These are phyloP conservation scores for Ctenomys sociabilis DNA, from an alignment of 2,113 vertebrate species.

Conservation along the genomic window DNA sequence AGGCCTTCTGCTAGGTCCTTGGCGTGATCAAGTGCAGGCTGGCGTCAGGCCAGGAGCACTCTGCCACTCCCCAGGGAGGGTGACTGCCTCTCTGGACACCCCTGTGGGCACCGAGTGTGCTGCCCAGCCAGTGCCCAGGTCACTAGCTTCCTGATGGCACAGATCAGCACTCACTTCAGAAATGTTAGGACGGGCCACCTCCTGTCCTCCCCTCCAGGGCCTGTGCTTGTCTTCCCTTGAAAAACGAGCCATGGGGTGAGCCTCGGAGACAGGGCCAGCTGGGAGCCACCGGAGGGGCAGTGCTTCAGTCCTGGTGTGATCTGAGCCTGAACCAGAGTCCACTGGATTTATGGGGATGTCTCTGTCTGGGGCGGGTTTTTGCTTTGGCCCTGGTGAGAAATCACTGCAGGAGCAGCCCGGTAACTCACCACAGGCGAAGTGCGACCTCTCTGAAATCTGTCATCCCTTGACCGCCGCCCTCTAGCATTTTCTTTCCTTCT, in stretches of 20 bases:
- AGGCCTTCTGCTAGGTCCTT: not conserved
- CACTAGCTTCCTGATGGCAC: accelerated
- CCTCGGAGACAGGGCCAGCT: not conserved
- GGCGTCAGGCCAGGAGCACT: too few species aligned
- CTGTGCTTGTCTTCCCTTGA: not conserved
- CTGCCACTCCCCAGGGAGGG: not conserved
- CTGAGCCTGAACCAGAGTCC: too few species aligned
- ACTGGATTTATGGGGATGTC: not conserved
- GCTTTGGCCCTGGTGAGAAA: not conserved
- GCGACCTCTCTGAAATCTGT: conserved; percentile 12
- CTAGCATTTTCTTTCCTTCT: not conserved
- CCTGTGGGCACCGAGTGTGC: accelerated
- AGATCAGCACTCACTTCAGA: accelerated
- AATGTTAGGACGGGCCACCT: accelerated
- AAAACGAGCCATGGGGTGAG: accelerated
- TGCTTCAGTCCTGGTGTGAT: accelerated
- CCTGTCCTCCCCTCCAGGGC: not conserved
- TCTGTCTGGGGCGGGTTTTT: not conserved
- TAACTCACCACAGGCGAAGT: conserved; percentile 22
- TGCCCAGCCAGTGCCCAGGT: not conserved
- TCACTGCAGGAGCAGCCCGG: not conserved
- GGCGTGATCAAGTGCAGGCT: too few species aligned
- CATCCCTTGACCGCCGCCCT: not conserved
- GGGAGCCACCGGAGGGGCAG: not conserved
- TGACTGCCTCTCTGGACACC: too few species aligned